These are phyloP conservation scores for Nycticebus coucang DNA, from an alignment of 2,113 vertebrate species.

Conservation along the genomic window DNA sequence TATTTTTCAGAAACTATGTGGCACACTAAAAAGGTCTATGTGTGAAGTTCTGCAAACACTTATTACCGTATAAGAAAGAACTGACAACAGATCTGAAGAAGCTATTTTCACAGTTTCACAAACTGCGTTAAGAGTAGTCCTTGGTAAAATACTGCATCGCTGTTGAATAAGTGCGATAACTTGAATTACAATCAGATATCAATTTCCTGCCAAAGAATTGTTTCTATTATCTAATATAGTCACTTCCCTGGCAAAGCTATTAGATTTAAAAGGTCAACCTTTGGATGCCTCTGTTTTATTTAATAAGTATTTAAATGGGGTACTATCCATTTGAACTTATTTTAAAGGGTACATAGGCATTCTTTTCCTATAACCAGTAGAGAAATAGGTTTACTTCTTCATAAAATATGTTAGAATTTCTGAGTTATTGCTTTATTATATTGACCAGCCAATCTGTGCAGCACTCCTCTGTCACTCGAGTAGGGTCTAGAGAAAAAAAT, in stretches of 20 bases:
- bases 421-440: not conserved
- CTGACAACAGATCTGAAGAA: constrained; percentile 20
- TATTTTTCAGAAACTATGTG: not conserved
- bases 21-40: not conserved
- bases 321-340: not conserved
- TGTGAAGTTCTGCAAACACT: constrained; percentile 52
- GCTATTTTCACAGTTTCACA: constrained; percentile 51
- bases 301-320: not conserved
- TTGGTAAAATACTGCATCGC: constrained; percentile 50
- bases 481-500: not conserved
- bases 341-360: not conserved
- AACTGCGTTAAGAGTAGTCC: constrained; percentile 23
- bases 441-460: not conserved
- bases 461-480: not conserved
- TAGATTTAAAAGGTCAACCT: constrained; percentile 53
- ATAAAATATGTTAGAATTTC: not conserved
- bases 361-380: not conserved
- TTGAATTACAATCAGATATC: constrained; percentile 69
- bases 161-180: constrained; percentile 49
- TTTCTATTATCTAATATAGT: constrained; percentile 48
- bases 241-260: constrained; percentile 24
- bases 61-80: not conserved
- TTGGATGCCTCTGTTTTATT: not conserved
- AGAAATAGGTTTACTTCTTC: not conserved
- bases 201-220: constrained; percentile 47